Base-by-base conservation (phyloP, 2,888 invertebrate species). In the Colletes collaris region DNA sequence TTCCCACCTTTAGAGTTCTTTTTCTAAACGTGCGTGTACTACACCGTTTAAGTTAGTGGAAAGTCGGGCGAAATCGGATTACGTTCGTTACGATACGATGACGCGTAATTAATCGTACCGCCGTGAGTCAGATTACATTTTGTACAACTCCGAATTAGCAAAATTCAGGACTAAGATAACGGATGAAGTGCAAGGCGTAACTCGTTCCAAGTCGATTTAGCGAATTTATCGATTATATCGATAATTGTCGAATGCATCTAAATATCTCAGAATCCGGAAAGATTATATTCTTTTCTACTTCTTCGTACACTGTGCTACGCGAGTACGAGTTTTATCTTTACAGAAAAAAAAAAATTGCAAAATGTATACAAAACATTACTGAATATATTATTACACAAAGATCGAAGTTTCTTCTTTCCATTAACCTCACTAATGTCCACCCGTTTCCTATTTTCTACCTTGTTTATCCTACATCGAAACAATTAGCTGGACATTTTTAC, bases 341-440 rank as follows among this genome's bases (percentile, higher is more conserved):
- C 3, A 37, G n/a, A 44, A 6, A 59, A 13, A 67, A 4, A 13
- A 0, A n/a, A 40, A 5, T 27, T 27, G 27, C 27, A 27, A 7
- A 13, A 16, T 77, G 68, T 68, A 60, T 8, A 60, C 37, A 62
- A 62, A 65, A 66, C 10, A 49, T 52, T 55, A 44, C 60, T 69
- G 69, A 75, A 75, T 69, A 69, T 46, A 70, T 49, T 37, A 44
- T 50, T 27, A 71, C 35, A 63, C 76, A 27, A 27, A 27, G 1
- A 27, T 27, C 27, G 27, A 27, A 0, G 27, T 2, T 27, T 27
- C 2, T 2, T 7, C 40, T 40, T 40, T 40, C 40, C 40, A 6
- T 40, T 40, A 40, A 40, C 4, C 27, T 27, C 27, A 27, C 27
- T 27, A 27, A 27, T 27, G 27, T 27, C 27, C 27, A 27, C 27